Conservation (phyloP, 2,797 vertebrate species). For the Chelmon rostratus region DNA sequence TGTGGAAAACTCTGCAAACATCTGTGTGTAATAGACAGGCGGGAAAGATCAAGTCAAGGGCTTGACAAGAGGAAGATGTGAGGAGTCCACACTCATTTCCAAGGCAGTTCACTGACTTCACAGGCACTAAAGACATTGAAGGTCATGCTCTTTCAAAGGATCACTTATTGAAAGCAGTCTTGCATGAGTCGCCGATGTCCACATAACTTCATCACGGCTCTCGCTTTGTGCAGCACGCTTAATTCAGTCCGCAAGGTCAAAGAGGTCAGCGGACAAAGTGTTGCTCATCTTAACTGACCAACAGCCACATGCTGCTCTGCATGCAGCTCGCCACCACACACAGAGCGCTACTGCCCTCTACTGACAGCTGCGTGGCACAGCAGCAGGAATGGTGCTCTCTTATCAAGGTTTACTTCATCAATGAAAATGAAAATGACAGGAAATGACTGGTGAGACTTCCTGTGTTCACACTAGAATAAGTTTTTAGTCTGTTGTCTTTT, state of each 20-base stretch:
- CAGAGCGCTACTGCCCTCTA: conserved; percentile 85
- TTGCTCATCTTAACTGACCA: conserved; percentile 66
- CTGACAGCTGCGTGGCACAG: conserved; percentile 53
- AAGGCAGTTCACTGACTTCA: conserved; percentile 33
- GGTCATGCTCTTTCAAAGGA: conserved; percentile 61
- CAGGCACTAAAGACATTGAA: conserved; percentile 56
- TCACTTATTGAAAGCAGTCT: conserved; percentile 58
- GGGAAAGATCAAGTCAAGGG: conserved; percentile 24
- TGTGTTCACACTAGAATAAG: conserved; percentile 12
- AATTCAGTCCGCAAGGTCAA: conserved; percentile 80
- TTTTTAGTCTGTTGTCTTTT: conserved; percentile 4
- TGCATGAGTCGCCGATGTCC: conserved; percentile 46
- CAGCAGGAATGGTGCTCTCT: background rate
- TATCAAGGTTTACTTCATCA: conserved; percentile 23
- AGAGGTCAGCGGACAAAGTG: conserved; percentile 79
- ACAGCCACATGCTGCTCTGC: conserved; percentile 43
- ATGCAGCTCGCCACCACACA: conserved; percentile 1
- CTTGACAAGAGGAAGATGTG: conserved; percentile 33
- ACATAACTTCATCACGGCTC: conserved; percentile 58
- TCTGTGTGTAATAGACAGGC: background rate
- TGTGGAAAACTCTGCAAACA: background rate
- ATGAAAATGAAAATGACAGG: conserved; percentile 24
- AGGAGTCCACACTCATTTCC: conserved; percentile 39
- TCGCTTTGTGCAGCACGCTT: conserved; percentile 57
- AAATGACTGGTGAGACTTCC: conserved; percentile 19